Percentiles rank a stretch among this genome's conserved stretches.
phyloP scores from a whole-genome alignment of 1,140 invertebrate species.

The Drosophila oshimai region DNA sequence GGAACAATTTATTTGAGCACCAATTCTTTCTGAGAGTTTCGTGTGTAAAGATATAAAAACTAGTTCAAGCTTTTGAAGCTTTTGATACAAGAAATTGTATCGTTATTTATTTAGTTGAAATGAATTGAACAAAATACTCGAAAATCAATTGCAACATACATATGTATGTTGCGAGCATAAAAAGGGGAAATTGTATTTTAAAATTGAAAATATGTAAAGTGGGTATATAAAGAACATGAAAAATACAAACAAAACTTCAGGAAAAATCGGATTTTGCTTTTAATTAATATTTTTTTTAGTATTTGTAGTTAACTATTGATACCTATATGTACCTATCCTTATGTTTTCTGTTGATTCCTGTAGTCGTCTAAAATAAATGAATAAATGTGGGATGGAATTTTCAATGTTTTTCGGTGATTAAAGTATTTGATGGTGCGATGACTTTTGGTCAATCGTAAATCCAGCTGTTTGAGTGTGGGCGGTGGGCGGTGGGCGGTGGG shows the following conservation, averaged over 20 bases:
- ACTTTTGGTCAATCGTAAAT: slow-evolving; percentile 62
- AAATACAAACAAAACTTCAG: no score
- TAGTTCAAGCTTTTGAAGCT: not conserved
- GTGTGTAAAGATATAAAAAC: not conserved
- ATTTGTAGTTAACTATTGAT: no score
- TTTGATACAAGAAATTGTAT: not conserved
- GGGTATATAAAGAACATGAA: not conserved
- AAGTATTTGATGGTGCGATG: slow-evolving; percentile 12
- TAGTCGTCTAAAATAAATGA: no score
- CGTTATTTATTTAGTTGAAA: slow-evolving; percentile 22
- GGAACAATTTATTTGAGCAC: not conserved
- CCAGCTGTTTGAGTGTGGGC: slow-evolving; percentile 40
- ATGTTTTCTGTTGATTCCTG: no score
- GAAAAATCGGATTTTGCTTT: no score
- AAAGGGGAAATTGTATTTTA: not conserved
- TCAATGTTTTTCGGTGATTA: not conserved
- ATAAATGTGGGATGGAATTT: no score
- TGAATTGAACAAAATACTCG: slow-evolving; percentile 1
- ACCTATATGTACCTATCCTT: no score
- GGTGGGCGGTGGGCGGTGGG: not conserved
- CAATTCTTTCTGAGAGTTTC: no score
- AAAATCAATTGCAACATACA: not conserved
- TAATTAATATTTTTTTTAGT: no score
- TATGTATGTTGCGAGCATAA: not conserved
- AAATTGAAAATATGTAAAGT: not conserved